Base-by-base conservation (phyloP, 1,140 invertebrate genomes). In the Riptortus pedestris region DNA sequence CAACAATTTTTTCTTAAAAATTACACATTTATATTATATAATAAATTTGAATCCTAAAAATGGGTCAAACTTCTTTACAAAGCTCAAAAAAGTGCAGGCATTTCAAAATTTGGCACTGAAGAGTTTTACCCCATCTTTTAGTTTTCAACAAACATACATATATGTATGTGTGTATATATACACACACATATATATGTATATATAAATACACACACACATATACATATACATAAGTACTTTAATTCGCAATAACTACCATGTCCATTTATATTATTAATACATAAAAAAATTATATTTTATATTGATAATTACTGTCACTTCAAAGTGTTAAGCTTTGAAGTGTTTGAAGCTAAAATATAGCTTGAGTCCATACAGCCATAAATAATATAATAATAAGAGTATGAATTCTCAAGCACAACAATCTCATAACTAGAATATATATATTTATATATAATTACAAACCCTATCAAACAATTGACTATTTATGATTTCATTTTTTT, bases 41-140 rank as follows among this genome's bases (percentile, higher is more conserved):
- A 26, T 55, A 24, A 55, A 18, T 55, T 55, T 24, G 18, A 55
- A 55, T 55, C 1, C 51, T 55, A 55, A 55, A 55, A 55, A 55
- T 24, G 5, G 51, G 20, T 55, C 26, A 55, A 24, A 55, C 7
- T 55, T 55, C 16, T 55, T 22, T 24, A 55, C 51, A 55, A 55
- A 55, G 51, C 51, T 55, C 51, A 55, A 18, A 24, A 55, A 55
- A 27, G 51, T 55, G 51, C 51, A 55, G 51, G 51, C 20, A 55
- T 55, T 55, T 38, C 14, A 55, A 55, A 55, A 26, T 55, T 55
- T 55, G 51, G 51, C 51, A 55, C 51, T 16, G 22, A 55, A 55
- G 18, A 24, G 45, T 55, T 55, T 55, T 26, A 55, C 51, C 51
- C 51, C 51, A 55, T 55, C 51, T 24, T 55, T 55, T 38, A 38